Base-by-base conservation (phyloP, 2,888 invertebrate species). In the Apeira syringaria region DNA sequence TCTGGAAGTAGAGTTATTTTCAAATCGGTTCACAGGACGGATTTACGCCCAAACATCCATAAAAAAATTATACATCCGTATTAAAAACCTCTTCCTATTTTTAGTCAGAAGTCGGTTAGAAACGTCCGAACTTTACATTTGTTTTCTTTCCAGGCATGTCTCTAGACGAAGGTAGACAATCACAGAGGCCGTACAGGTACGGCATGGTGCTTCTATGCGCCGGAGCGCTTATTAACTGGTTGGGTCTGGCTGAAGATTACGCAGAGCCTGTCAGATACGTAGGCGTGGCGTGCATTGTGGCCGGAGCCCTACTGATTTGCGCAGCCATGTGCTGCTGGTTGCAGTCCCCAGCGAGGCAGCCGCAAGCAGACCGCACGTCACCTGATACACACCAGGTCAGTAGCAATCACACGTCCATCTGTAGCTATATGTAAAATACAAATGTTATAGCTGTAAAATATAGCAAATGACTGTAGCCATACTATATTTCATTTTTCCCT, bases 311-410 rank as follows among this genome's bases (percentile, higher is more conserved):
- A 54, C 92, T 94, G 62, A 94, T 94, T 62, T 94, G 94, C 68
- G 92, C 93, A 12, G 94, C 94, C 40, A 94, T 94, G 93, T 94
- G 94, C 75, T 93, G 94, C 76, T 94, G 94, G 94, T 88, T 94
- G 59, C 93, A 91, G 75, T 85, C 88, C 18, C 90, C 91, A 9
- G 86, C 87, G 35, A 64, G 89, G 52, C 83, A 81, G 67, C 83
- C 88, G 41, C 85, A 82, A 49, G 66, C 71, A 28, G 88, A 88
- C 51, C 77, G 86, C 47, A 66, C 81, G 10, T 78, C 86, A 56
- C 83, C 85, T 54, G 88, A 89, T 48, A 88, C 87, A 52, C 89
- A 90, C 66, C 90, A 91, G 82, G 91, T 91, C 50, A 43, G 59
- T 34, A 34, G 10, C 8, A n/a, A n/a, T n/a, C n/a, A n/a, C n/a